Evolutionary conservation across 2,113 vertebrate genomes (phyloP).

Genomic region (Equus quagga): DNA sequence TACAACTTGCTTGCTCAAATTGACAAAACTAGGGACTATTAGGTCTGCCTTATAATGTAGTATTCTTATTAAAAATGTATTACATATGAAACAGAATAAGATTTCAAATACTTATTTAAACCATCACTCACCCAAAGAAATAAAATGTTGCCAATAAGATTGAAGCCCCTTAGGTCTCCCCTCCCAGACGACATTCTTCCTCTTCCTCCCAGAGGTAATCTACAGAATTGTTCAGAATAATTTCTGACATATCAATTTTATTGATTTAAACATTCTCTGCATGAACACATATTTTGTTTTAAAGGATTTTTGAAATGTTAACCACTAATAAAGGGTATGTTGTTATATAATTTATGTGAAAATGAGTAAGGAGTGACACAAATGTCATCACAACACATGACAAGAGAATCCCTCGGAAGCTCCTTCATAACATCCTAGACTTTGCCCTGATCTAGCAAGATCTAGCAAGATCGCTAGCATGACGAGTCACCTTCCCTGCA

Average conservation of each 20-base stretch:
- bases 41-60: background rate
- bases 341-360: background rate
- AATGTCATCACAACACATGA: background rate
- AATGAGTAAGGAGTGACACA: background rate
- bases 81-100: background rate
- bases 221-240: background rate
- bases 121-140: background rate
- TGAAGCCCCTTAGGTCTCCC: background rate
- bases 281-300: background rate
- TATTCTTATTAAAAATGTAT: background rate
- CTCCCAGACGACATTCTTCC: background rate
- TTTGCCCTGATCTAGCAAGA: background rate
- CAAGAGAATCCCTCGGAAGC: background rate
- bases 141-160: background rate
- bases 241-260: background rate
- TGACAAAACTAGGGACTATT: background rate
- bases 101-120: background rate
- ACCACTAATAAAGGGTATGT: background rate
- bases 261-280: conserved; percentile 18
- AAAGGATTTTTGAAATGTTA: background rate
- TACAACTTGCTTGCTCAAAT: background rate
- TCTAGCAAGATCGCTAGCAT: background rate
- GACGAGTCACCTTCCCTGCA: background rate
- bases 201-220: background rate
- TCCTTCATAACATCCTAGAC: background rate